Base-by-base conservation (phyloP, 2,113 vertebrate species). In the Pachyramphus minor region DNA sequence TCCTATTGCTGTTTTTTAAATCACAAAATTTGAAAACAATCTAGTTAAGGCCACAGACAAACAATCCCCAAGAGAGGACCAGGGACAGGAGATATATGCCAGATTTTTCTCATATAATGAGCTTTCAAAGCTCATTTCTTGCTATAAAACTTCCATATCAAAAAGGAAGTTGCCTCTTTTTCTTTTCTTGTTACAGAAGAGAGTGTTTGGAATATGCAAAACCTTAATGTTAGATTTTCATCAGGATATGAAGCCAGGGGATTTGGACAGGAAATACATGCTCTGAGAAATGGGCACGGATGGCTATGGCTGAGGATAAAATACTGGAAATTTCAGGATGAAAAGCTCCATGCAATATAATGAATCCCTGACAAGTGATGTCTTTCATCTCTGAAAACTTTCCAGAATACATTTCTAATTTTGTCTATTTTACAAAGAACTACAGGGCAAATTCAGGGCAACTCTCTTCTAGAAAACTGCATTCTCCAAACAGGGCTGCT, bases 71-170 rank as follows among this genome's bases (percentile, higher is more conserved):
- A 39, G 78, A 86, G 53, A 88, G 24, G 23, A 31, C 47, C 86
- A 25, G 64, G 15, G 50, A 78, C 59, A 71, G 35, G 9, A 93
- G n/a, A 86, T 41, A 71, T 2, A 41, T 24, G 35, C 44, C 73
- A 91, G 42, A 71, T 84, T 95, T 95, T 91, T 91, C 27, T 52
- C 15, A 4, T 31, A 21, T 79, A 86, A 94, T 63, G n/a, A 96
- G 55, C 11, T 79, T 93, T 85, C 58, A 87, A 88, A 80, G 39
- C 30, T 87, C 15, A 63, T 85, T 85, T 90, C 31, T 80, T 31
- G 8, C 21, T 62, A 71, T 41, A 84, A 80, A 84, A 60, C 47
- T 39, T 85, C 45, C 25, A 21, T 28, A 67, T 33, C 2, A 80
- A 73, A 90, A 84, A 83, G 67, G 8, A 59, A 49, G 16, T 37